These are phyloP conservation scores for Thunnus albacares DNA, from an alignment of 2,797 vertebrate genomes.

Conservation along the genomic window DNA sequence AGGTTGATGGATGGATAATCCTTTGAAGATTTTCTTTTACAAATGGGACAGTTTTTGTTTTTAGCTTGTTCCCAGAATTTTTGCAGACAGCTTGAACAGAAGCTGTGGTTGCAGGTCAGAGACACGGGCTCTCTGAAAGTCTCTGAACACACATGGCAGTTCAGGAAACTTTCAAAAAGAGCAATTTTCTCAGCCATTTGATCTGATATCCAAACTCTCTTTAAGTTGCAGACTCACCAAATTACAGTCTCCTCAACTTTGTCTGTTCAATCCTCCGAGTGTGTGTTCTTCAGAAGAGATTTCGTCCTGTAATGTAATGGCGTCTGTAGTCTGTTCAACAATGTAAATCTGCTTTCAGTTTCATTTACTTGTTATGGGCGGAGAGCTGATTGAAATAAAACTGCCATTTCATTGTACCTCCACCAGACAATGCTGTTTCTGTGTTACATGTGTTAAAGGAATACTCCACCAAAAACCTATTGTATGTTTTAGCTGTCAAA, in stretches of 20 bases:
- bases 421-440: not conserved
- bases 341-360: not conserved
- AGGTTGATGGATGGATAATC: fast-evolving
- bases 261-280: not conserved
- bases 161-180: not conserved
- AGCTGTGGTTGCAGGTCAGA: conserved; percentile 85
- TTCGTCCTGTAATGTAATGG: not conserved
- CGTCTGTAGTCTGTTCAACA: not conserved
- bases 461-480: not conserved
- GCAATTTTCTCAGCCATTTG: conserved; percentile 32
- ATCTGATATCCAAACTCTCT: not conserved
- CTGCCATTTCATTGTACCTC: too few relatives aligned
- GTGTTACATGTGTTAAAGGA: not conserved
- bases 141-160: conserved; percentile 84
- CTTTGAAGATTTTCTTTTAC: conserved; percentile 29
- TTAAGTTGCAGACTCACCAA: conserved; percentile 15
- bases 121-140: conserved; percentile 85
- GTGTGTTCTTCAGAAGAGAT: not conserved
- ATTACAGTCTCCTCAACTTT: not conserved
- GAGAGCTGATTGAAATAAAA: not conserved
- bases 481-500: too few relatives aligned
- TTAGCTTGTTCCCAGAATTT: conserved; percentile 73
- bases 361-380: too few relatives aligned
- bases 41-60: conserved; percentile 47
- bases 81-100: conserved; percentile 84